phyloP scores from a whole-genome alignment of 2,797 vertebrate genomes.

The Lepilemur septentrionalis region DNA sequence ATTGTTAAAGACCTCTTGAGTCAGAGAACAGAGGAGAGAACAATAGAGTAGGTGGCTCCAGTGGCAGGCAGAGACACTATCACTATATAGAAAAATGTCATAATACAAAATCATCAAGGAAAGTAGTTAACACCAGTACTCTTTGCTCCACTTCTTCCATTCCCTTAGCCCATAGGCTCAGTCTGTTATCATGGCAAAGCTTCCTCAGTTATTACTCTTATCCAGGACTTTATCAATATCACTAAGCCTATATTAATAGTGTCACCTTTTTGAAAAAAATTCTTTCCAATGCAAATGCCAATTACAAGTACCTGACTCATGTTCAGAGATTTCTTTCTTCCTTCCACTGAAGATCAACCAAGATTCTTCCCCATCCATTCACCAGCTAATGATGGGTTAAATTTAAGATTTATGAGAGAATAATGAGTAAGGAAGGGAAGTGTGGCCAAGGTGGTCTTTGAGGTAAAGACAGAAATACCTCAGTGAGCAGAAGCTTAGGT shows the following conservation, averaged over 20 bases:
- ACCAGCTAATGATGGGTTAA: neutral
- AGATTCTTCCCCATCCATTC: neutral
- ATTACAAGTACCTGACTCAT: neutral
- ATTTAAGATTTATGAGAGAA: neutral
- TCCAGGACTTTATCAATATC: neutral
- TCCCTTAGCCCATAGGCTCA: neutral
- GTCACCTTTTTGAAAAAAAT: neutral
- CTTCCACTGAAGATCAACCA: neutral
- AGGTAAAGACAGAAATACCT: neutral
- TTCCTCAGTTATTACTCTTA: neutral
- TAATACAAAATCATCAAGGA: neutral
- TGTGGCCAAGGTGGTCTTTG: neutral
- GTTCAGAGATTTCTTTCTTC: neutral
- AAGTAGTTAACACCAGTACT: neutral
- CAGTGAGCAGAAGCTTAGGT: neutral
- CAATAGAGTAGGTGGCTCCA: neutral
- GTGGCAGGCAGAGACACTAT: neutral
- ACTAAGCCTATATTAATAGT: neutral
- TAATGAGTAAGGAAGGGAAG: neutral
- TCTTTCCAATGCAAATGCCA: neutral
- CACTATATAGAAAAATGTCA: neutral
- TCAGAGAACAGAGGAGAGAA: neutral
- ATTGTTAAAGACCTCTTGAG: neutral
- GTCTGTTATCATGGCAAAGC: neutral
- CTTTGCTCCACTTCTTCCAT: neutral